Percentiles rank a stretch among this genome's conserved stretches.
Evolutionary conservation across 2,888 invertebrate species (phyloP).

Genomic region (Pseudolycoriella hygida): DNA sequence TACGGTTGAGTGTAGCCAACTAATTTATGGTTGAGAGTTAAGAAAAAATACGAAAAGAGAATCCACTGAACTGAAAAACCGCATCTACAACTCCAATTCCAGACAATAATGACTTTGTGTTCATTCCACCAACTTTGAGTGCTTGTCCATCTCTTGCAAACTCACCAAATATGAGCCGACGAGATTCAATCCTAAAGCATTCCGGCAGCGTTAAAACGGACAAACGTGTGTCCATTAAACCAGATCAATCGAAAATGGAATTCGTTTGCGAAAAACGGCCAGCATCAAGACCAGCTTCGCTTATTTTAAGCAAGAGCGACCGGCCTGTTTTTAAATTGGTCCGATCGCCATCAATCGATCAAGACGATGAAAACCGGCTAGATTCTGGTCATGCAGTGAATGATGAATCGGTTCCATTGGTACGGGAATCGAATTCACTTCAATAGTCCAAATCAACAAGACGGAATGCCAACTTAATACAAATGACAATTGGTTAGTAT

Average conservation of each 20-base stretch:
- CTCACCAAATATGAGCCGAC: constrained; percentile 18
- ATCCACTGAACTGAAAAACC: no score
- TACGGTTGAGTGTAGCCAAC: no score
- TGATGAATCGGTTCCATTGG: constrained; percentile 7
- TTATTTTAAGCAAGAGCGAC: constrained; percentile 25
- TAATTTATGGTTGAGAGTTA: no score
- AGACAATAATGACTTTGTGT: constrained; percentile 3
- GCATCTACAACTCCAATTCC: no score
- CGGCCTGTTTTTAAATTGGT: constrained; percentile 22
- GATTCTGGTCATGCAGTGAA: background rate
- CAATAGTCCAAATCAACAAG: no score
- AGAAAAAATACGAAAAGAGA: no score
- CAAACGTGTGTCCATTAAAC: constrained; percentile 27
- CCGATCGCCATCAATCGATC: constrained; percentile 27
- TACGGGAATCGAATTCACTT: background rate
- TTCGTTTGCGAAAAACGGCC: constrained; percentile 21
- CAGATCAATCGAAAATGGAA: constrained; percentile 20
- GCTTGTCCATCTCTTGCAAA: constrained; percentile 9
- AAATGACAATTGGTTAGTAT: no score
- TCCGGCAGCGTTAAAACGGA: constrained; percentile 14
- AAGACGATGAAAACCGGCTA: constrained; percentile 17
- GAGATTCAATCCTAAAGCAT: constrained; percentile 28
- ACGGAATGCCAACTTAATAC: no score
- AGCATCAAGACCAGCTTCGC: constrained; percentile 21
- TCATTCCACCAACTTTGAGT: constrained; percentile 3